A percentile compares a stretch with the other conserved stretches of the same genome.
Evolutionary conservation across 30 jellyfish, hydroid and myxozoan species (phyloP).

Genomic region (Aurelia sp.): DNA sequence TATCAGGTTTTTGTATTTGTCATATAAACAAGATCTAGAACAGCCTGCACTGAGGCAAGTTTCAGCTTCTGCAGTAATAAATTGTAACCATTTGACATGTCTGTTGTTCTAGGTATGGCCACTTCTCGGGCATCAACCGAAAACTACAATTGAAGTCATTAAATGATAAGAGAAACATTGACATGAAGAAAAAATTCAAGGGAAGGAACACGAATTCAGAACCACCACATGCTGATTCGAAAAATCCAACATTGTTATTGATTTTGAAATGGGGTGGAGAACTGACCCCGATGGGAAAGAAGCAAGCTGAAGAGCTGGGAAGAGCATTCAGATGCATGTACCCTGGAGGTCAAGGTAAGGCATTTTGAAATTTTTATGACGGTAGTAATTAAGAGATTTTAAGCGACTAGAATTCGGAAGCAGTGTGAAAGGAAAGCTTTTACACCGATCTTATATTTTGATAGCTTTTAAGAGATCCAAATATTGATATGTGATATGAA

Average conservation of each 20-base stretch:
- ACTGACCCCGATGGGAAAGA: conserved; percentile 95
- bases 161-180: conserved; percentile 92
- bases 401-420: too few relatives aligned
- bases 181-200: conserved; percentile 87
- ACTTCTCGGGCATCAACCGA: conserved; percentile 96
- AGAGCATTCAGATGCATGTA: conserved; percentile 92
- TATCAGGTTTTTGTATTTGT: too few relatives aligned
- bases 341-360: conserved; percentile 98
- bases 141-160: conserved; percentile 91
- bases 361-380: background rate
- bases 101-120: conserved; percentile 82
- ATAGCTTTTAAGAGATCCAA: too few relatives aligned
- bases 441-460: too few relatives aligned
- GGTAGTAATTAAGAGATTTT: too few relatives aligned
- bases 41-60: too few relatives aligned
- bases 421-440: too few relatives aligned
- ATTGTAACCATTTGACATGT: background rate
- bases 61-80: too few relatives aligned
- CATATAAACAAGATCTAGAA: too few relatives aligned
- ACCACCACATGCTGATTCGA: conserved; percentile 61
- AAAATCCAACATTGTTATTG: conserved; percentile 75
- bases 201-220: conserved; percentile 83
- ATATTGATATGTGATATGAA: too few relatives aligned
- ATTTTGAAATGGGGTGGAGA: conserved; percentile 99
- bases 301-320: conserved; percentile 97